Base-by-base conservation (phyloP, 30 jellyfish, hydroid and myxozoan species). In the Pseudorhiza aurosa region DNA sequence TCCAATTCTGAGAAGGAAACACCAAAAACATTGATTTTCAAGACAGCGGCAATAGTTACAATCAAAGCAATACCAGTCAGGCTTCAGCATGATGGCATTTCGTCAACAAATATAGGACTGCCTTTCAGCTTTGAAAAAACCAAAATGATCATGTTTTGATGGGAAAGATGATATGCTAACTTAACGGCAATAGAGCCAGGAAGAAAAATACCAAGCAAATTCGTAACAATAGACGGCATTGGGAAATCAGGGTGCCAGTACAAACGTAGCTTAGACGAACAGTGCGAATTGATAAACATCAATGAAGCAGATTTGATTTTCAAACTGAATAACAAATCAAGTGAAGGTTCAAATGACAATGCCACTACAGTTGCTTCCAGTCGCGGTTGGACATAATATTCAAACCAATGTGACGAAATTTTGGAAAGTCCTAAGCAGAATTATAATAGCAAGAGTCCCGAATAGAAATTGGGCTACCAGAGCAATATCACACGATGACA, bases 331-430 rank as follows among this genome's bases (percentile, higher is more conserved):
- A 1, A 46, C 58, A 46, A 27, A 27, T 39, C 71, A 0, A 42
- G 60, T 2, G 70, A 70, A 25, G 33, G 28, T 28, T 27, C 56
- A 1, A 26, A 28, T 4, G 58, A 29, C 30, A 31, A 31, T 12
- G 57, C 15, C 17, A 10, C 22, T 0, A 47, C 83, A 1, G 70
- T 24, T 0, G 0, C 67, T n/a, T 56, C 49, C 1, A 14, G n/a
- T 2, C 24, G 18, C 8, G 83, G 83, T 24, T 70, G 83, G 83
- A 70, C 83, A n/a, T 70, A 70, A 31, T 47, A 42, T 37, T 46
- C 83, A 24, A 70, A 70, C 10, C 37, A 30, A 8, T 70, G 27
- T 25, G 53, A 70, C 14, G 71, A 70, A 70, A 45, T 24, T 15
- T 30, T 36, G 47, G 83, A 45, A 46, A 1, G 68, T 70, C 27